phyloP scores from a whole-genome alignment of 2,888 invertebrate species.

The Atethmia centrago region DNA sequence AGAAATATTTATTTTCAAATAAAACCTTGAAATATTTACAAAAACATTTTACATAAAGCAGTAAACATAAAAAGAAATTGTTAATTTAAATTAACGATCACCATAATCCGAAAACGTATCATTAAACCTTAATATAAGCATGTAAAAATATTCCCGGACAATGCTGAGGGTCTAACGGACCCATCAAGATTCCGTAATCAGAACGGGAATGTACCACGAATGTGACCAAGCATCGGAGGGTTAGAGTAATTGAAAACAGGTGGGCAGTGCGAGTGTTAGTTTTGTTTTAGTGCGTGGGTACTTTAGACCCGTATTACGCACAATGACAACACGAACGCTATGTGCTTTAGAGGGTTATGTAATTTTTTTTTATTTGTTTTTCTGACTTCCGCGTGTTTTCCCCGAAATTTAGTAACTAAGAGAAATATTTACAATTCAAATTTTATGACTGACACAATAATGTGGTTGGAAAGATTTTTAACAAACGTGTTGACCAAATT shows the following conservation, averaged over 20 bases:
- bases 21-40: slow-evolving; percentile 39
- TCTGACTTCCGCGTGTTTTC: slow-evolving; percentile 6
- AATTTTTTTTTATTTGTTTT: slow-evolving; percentile 38
- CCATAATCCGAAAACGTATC: slow-evolving; percentile 61
- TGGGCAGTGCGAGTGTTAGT: slow-evolving; percentile 55
- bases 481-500: neutral
- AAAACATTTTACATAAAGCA: slow-evolving; percentile 60
- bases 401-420: slow-evolving; percentile 11
- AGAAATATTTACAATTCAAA: slow-evolving; percentile 6
- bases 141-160: slow-evolving; percentile 73
- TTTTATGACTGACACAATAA: neutral
- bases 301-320: slow-evolving; percentile 47
- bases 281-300: slow-evolving; percentile 54
- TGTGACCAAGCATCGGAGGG: slow-evolving; percentile 67
- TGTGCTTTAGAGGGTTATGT: slow-evolving; percentile 49
- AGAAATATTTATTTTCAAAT: slow-evolving; percentile 1
- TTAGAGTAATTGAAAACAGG: slow-evolving; percentile 69
- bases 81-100: slow-evolving; percentile 63
- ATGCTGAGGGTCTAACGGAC: slow-evolving; percentile 66
- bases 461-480: neutral
- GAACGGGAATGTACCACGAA: slow-evolving; percentile 70
- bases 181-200: slow-evolving; percentile 73
- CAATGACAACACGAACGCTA: slow-evolving; percentile 30
- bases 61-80: slow-evolving; percentile 66
- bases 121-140: slow-evolving; percentile 66